Base-by-base conservation (phyloP, 37 sponge, comb jelly and placozoan species). In the Oscarella lobularis region DNA sequence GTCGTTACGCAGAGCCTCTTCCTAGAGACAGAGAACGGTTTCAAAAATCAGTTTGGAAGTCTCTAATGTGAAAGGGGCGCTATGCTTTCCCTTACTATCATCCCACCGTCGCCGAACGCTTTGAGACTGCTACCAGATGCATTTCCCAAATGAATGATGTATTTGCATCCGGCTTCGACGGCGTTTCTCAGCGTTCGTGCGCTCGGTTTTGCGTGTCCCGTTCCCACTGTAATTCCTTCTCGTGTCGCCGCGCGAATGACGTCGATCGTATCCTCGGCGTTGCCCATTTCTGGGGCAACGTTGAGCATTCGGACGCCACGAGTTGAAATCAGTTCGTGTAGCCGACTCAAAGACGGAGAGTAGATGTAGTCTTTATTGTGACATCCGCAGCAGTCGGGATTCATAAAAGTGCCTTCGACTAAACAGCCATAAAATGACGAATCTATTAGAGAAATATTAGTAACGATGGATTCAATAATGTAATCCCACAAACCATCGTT, bases 391-490 rank as follows among this genome's bases (percentile, higher is more conserved):
- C 71, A 68, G 6, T 5, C 31, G 31, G 71, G 71, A 68, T 68
- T 68, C 71, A 68, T 68, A 14, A 68, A 68, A 5, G 71, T 68
- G 31, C 71, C 71, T 20, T 68, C 71, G 33, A 68, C 71, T 29
- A 68, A 4, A 29, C 29, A 4, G 31, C 71, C 71, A 14, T 20
- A 5, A 32, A 68, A 68, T 32, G 14, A 48, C 14, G 60, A 48
- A 48, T 48, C 60, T 48, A n/a, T n/a, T n/a, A n/a, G n/a, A n/a
- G n/a, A n/a, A n/a, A n/a, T n/a, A n/a, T n/a, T n/a, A n/a, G n/a
- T n/a, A n/a, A n/a, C n/a, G n/a, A n/a, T 48, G 20, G 9, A 48
- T 48, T 27, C 60, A 48, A 20, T 48, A 27, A 27, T 48, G 14
- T 48, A 20, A 48, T 20, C 60, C 20, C 20, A 20, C 60, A 27